Evolutionary conservation across 2,888 invertebrate species (phyloP), one percentile per base, ranked within the genome.

Genomic region (Calephelis perditalis): DNA sequence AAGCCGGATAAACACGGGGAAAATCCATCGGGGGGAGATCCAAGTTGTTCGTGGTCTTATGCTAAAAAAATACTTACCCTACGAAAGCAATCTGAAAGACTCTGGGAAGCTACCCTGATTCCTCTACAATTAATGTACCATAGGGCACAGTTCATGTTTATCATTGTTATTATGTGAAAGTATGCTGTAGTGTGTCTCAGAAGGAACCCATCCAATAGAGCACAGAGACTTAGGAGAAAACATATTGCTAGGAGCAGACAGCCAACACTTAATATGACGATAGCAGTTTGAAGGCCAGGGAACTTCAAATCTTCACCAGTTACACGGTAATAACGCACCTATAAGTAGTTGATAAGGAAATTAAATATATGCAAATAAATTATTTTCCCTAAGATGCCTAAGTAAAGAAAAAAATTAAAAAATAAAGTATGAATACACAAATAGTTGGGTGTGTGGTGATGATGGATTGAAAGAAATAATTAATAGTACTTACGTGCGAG

Each of bases 41-140:
- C 3, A 26, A 2, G 4, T 26, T 26, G 26, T 1, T 26, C 26
- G 26, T 4, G 3, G 26, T 26, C 26, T 26, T 26, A 26, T 26
- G 26, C 26, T 4, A 26, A 3, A 26, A 15, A 37, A 54, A n/a
- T 26, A 37, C 6, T 57, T 79, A 92, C 92, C 82, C 79, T 81
- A 36, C 82, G 81, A 66, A 92, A 92, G 66, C 91, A 91, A 58
- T 84, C 82, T 0, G 92, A 91, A 3, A 92, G 80, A 60, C 92
- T 90, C 70, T 88, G 86, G 11, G 92, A 92, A 0, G 94, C 94
- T 49, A 92, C 92, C 71, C 92, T 93, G 62, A 94, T 93, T 3
- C 92, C 94, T 71, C 92, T 90, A 63, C 93, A 94, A 73, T 94
- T 94, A 60, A 94, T 94, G 70, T 93, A 94, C 94, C 94, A 94